Conservation (phyloP, 2,113 vertebrate species). For the Melanocharis versteri region DNA sequence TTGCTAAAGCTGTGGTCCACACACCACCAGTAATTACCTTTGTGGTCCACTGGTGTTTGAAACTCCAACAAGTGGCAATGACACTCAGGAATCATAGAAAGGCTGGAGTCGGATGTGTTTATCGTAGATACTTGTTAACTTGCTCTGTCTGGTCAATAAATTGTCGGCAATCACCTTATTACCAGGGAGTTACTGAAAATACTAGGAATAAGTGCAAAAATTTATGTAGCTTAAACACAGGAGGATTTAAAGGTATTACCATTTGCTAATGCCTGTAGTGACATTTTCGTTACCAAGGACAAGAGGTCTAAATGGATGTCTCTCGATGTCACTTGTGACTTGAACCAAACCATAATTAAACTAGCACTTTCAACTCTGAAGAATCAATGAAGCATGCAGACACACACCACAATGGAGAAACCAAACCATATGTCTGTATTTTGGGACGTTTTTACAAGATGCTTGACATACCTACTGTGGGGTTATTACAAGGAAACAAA, state of each 20-base stretch:
- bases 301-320: neutral
- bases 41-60: neutral
- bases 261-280: neutral
- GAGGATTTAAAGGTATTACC: neutral
- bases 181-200: neutral
- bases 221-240: neutral
- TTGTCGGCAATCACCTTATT: neutral
- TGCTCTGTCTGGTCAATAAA: neutral
- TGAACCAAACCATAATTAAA: neutral
- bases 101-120: neutral
- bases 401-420: neutral
- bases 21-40: neutral
- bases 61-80: neutral
- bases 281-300: neutral
- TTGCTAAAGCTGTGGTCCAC: neutral
- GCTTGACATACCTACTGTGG: neutral
- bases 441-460: neutral
- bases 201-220: neutral
- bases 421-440: neutral
- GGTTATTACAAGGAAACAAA: slow-evolving; percentile 23
- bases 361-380: neutral
- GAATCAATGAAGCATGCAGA: neutral
- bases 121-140: neutral
- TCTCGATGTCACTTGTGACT: neutral
- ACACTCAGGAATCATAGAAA: neutral